Evolutionary conservation across 2,888 invertebrate species (phyloP), one percentile per base, ranked within the genome.

Genomic region (Mimumesa dahlbomi): DNA sequence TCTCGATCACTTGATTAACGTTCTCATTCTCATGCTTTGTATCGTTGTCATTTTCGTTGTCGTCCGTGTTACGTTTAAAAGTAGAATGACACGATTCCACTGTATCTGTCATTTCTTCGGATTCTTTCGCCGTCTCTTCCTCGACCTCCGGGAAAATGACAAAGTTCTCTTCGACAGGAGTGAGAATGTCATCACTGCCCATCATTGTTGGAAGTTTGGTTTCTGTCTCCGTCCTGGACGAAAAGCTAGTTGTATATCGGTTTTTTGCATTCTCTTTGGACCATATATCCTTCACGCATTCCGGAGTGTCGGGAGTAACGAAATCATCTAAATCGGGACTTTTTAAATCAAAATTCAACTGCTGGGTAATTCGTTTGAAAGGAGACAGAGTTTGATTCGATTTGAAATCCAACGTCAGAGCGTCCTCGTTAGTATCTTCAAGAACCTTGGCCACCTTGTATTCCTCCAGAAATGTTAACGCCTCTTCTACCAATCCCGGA

Each of bases 401-500:
- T 25, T 81, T 84, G 34, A 84, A 85, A 6, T 85, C 84, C 18
- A 86, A 62, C 5, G 79, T 82, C 25, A 85, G 70, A 6, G 82
- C 66, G 19, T 85, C 85, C 13, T 80, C 82, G 49, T 79, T 84
- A 0, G 81, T 79, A 66, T 81, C 82, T 19, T 89, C 85, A 29
- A 84, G 83, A 19, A 88, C 71, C 65, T 87, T 86, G 0, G 90
- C 84, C 6, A 93, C 90, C 88, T 94, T 94, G 82, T 95, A 94
- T 87, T 95, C 94, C 81, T 96, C 96, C 46, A 97, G 93, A 82
- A 94, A 95, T 7, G 94, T 93, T 43, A 97, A 91, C 0, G 96
- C 95, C 85, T 97, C 96, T 85, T 97, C 97, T 0, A 97, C 94
- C 34, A 96, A 90, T 6, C 93, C 93, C 0, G 96, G 95, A 86